Evolutionary conservation across 2,113 vertebrate genomes (phyloP).

Genomic region (Tyto alba): DNA sequence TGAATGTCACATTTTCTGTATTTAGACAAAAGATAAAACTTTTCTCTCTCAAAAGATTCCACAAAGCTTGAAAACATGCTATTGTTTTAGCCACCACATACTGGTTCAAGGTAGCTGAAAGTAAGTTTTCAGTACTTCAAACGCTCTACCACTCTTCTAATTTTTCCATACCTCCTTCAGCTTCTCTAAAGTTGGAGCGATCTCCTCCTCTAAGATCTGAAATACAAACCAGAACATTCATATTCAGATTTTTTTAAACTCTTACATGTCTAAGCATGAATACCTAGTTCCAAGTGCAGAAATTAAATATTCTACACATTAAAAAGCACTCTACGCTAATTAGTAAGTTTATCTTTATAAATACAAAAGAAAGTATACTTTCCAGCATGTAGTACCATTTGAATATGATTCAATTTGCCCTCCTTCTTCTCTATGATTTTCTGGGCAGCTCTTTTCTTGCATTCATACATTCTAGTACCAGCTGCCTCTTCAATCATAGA

Average conservation of each 20-base stretch:
- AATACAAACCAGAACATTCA: constrained; percentile 17
- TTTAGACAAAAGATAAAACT: neutral
- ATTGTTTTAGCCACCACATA: neutral
- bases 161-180: constrained; percentile 83
- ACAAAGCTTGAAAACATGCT: neutral
- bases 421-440: constrained; percentile 98
- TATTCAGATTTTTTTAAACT: neutral
- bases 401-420: constrained; percentile 85
- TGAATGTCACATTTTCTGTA: neutral
- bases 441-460: constrained; percentile 87
- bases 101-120: neutral
- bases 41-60: neutral
- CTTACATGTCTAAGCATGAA: neutral
- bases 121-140: neutral
- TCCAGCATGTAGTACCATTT: constrained; percentile 72
- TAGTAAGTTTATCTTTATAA: neutral
- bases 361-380: neutral
- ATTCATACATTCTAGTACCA: constrained; percentile 95
- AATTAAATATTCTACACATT: neutral
- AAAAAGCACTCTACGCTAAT: neutral
- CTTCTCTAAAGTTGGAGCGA: constrained; percentile 89
- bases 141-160: neutral
- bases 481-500: constrained; percentile 96
- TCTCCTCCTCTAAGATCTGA: constrained; percentile 91
- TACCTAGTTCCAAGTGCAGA: neutral